These are phyloP conservation scores for Chloroclysta siterata DNA, from an alignment of 2,888 invertebrate species.

Conservation along the genomic window DNA sequence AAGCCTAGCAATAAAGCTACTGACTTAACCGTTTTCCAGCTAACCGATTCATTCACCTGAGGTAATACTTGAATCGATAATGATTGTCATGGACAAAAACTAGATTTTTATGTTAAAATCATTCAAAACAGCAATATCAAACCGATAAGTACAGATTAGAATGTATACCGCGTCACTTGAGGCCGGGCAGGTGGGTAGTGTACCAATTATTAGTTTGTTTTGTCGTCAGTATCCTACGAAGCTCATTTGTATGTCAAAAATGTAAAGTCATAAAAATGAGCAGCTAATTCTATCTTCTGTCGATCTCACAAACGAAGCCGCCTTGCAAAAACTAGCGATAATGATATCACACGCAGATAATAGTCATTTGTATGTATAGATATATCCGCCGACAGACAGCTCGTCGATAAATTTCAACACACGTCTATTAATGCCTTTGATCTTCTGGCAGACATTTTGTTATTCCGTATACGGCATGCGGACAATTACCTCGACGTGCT, in stretches of 20 bases:
- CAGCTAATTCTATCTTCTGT: conserved; percentile 42
- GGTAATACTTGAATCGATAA: conserved; percentile 31
- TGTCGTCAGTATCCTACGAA: conserved; percentile 8
- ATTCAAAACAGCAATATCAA: conserved; percentile 57
- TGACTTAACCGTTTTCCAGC: conserved; percentile 6
- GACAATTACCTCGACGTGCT: conserved; percentile 79
- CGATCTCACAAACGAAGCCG: conserved; percentile 43
- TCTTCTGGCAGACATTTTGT: conserved; percentile 75
- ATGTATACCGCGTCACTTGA: conserved; percentile 58
- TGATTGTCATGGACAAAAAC: conserved; percentile 39
- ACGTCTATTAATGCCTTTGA: conserved; percentile 82
- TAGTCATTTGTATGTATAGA: conserved; percentile 60
- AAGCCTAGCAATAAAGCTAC: neutral
- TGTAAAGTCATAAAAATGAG: conserved; percentile 37
- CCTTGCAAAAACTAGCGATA: conserved; percentile 44
- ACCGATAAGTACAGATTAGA: conserved; percentile 57
- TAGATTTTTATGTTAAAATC: conserved; percentile 49
- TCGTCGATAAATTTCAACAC: conserved; percentile 80
- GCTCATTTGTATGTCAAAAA: conserved; percentile 37
- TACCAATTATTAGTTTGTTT: conserved; percentile 26
- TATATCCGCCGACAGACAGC: conserved; percentile 68
- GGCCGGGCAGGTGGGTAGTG: conserved; percentile 35
- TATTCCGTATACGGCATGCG: conserved; percentile 73
- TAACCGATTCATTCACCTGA: conserved; percentile 9
- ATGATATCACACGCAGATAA: conserved; percentile 38